These are phyloP conservation scores for Eilema sororculum DNA, from an alignment of 2,888 invertebrate genomes.

Conservation along the genomic window DNA sequence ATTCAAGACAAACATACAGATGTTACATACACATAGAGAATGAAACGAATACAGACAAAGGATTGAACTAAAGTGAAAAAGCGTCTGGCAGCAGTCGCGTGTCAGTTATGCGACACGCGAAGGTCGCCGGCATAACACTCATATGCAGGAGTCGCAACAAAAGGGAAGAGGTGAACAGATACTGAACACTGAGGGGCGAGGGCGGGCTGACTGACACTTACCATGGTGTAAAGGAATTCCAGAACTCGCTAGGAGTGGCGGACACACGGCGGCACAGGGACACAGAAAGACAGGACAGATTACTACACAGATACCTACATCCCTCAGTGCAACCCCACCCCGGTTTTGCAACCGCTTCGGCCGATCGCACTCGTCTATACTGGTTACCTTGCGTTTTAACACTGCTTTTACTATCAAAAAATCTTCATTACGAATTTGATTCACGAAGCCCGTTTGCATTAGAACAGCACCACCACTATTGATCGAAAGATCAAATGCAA, in stretches of 20 bases:
- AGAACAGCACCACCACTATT: conserved; percentile 82
- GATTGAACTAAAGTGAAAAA: conserved; percentile 85
- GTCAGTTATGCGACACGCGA: conserved; percentile 78
- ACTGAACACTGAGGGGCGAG: conserved; percentile 88
- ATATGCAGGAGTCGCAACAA: conserved; percentile 87
- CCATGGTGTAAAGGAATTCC: conserved; percentile 99
- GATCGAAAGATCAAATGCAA: conserved; percentile 41
- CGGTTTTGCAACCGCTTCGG: conserved; percentile 80
- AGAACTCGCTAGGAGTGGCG: conserved; percentile 97
- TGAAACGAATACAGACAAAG: conserved; percentile 87
- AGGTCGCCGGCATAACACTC: conserved; percentile 84
- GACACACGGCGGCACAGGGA: conserved; percentile 90
- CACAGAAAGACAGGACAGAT: conserved; percentile 90
- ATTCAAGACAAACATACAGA: conserved; percentile 87
- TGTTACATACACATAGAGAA: conserved; percentile 88
- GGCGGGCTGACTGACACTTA: conserved; percentile 93
- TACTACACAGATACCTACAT: conserved; percentile 88
- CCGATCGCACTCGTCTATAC: conserved; percentile 82
- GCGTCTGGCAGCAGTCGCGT: conserved; percentile 81
- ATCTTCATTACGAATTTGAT: conserved; percentile 57
- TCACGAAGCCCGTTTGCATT: conserved; percentile 85
- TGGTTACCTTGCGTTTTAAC: conserved; percentile 87
- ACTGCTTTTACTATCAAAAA: conserved; percentile 72
- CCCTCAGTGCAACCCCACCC: conserved; percentile 87
- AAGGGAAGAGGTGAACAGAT: conserved; percentile 86